phyloP scores from a whole-genome alignment of 2,888 invertebrate species.

The Orthosia gothica region DNA sequence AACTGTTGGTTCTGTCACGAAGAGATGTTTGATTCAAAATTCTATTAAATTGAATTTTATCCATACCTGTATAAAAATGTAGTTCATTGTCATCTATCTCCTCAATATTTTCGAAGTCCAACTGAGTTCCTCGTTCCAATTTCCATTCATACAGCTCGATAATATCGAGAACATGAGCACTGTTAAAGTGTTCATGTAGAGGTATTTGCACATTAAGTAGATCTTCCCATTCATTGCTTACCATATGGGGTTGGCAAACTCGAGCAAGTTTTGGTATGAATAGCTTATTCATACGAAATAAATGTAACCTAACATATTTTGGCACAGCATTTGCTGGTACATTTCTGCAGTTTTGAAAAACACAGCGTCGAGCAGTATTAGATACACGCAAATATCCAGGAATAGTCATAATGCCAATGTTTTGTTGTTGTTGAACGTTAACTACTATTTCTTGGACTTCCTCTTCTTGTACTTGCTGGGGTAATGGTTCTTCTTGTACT shows the following conservation, averaged over 20 bases:
- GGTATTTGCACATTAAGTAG: constrained; percentile 4
- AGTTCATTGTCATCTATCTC: neutral
- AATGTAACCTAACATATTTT: neutral
- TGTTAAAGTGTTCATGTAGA: neutral
- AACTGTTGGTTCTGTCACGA: constrained; percentile 8
- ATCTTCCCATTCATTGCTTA: constrained; percentile 18
- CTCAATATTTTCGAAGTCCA: neutral
- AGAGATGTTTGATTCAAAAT: constrained; percentile 17
- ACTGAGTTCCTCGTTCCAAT: too few species aligned
- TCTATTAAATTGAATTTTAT: constrained; percentile 11
- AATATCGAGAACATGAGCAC: constrained; percentile 15
- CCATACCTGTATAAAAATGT: constrained; percentile 1
- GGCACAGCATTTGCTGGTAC: constrained; percentile 15
- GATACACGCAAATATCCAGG: constrained; percentile 20
- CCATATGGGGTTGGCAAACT: constrained; percentile 29
- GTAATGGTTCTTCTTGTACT: constrained; percentile 11
- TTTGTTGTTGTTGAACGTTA: constrained; percentile 13
- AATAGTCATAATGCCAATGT: constrained; percentile 18
- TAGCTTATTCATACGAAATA: constrained; percentile 4
- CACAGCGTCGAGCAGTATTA: constrained; percentile 11
- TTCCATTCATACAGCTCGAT: neutral
- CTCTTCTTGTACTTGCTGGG: constrained; percentile 14
- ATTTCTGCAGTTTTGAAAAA: constrained; percentile 5
- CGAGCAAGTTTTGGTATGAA: constrained; percentile 22
- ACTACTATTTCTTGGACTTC: constrained; percentile 21